Percentiles rank a stretch among this genome's conserved stretches.
Conservation (phyloP, 2,113 vertebrate genomes). For the Anhinga anhinga region DNA sequence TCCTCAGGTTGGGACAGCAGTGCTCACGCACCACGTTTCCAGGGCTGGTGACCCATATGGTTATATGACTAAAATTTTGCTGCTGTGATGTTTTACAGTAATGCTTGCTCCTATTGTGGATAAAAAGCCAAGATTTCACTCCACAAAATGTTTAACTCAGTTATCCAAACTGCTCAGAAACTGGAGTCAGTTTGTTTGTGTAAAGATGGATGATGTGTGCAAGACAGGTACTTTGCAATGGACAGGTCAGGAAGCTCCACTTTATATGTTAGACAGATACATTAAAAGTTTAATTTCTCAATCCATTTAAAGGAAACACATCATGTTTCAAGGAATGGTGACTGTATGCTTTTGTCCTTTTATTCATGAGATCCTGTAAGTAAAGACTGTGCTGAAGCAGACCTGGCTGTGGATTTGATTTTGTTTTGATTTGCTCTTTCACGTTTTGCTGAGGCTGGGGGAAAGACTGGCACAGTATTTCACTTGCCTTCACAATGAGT, state of each 20-base stretch:
- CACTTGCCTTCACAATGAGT: background rate
- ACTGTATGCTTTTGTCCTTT: background rate
- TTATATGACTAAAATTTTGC: background rate
- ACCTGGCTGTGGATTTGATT: background rate
- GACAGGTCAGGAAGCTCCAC: slow-evolving; percentile 20
- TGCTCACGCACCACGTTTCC: background rate
- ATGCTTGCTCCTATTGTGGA: background rate
- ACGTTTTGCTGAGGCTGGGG: background rate
- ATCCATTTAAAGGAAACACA: background rate
- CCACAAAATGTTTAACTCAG: background rate
- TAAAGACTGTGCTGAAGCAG: background rate
- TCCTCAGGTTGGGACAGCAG: background rate
- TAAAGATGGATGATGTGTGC: background rate
- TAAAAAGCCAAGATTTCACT: background rate
- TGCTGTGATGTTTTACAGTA: background rate
- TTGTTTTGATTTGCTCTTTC: background rate
- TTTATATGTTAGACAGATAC: background rate
- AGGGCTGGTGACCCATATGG: background rate
- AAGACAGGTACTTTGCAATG: background rate
- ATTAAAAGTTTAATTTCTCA: slow-evolving; percentile 8
- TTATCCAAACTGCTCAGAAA: background rate
- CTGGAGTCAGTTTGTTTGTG: background rate
- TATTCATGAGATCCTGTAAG: background rate
- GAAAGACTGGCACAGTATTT: background rate
- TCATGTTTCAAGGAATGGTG: background rate